Conservation (phyloP, 2,888 invertebrate genomes). For the Aspidiotus destructor region DNA sequence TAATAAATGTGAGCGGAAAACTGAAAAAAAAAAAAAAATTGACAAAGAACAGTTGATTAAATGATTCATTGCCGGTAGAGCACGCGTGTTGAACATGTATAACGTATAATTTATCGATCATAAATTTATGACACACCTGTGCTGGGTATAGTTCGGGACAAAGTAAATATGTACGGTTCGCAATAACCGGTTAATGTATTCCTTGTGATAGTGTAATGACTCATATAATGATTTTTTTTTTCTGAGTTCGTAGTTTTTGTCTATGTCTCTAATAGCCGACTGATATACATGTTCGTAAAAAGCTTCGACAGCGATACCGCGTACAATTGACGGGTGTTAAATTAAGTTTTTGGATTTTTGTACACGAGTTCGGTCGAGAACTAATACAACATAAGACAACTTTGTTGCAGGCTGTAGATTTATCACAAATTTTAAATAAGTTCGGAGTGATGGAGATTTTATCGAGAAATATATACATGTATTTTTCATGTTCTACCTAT, state of each 20-base stretch:
- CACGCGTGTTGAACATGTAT: slow-evolving; percentile 10
- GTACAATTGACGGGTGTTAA: too few species aligned
- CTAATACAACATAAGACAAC: too few species aligned
- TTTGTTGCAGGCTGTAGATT: too few species aligned
- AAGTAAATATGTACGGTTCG: slow-evolving; percentile 11
- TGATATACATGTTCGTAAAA: not conserved
- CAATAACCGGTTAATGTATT: slow-evolving; percentile 22
- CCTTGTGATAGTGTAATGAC: slow-evolving; percentile 11
- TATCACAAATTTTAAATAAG: too few species aligned
- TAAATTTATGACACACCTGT: slow-evolving; percentile 20
- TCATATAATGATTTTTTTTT: slow-evolving; percentile 10
- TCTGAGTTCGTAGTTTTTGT: slow-evolving; percentile 5
- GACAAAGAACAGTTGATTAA: not conserved
- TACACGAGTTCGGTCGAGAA: too few species aligned
- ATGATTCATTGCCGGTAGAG: not conserved
- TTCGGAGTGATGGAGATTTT: too few species aligned
- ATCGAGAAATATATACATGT: too few species aligned
- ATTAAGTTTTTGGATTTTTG: too few species aligned
- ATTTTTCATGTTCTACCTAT: too few species aligned
- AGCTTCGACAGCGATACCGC: too few species aligned
- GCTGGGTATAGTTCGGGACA: slow-evolving; percentile 10
- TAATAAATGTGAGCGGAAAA: not conserved
- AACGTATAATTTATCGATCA: slow-evolving; percentile 16
- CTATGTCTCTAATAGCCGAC: not conserved
- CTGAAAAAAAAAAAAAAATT: not conserved